Evolutionary conservation across 1,140 invertebrate genomes (phyloP), one percentile per base, ranked within the genome.

Genomic region (Lutraria rhynchaena): DNA sequence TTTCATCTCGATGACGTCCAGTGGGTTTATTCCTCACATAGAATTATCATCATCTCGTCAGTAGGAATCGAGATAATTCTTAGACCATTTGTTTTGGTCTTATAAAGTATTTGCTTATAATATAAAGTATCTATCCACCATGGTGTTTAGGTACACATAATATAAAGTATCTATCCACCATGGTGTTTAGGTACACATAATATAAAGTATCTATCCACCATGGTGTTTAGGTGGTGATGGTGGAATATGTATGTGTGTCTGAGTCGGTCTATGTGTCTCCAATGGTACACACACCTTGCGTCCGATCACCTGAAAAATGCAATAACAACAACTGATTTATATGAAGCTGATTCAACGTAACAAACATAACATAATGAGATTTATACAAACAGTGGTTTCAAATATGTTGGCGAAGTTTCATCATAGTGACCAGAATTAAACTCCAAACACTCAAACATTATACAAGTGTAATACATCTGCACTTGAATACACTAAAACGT

Each of bases 281-380:
- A 63, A 63, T 15, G 31, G 31, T 35, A 63, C 37, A 37, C 15
- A 17, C 33, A 63, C 31, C 19, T 63, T 3, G 5, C 60, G 60
- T 63, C 60, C 60, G 19, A 35, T 63, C 1, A 63, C 60, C 60
- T 63, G 33, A 57, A 57, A 57, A 19, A 57, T 53, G 3, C 51
- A 5, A 53, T n/a, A 53, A 4, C 4, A 53, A 17, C 24, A n/a
- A 4, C 24, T 4, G 19, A 9, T 53, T n/a, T 22, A 53, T 53
- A 4, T n/a, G 4, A 9, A 9, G 4, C 3, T n/a, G 19, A 4
- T 24, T 5, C 51, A 9, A n/a, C 7, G 5, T 53, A 11, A 5
- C 7, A 11, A 9, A 9, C 5, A n/a, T 53, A 7, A 53, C 7
- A 53, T 5, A 53, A n/a, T 53, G 5, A n/a, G n/a, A n/a, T 7